Base-by-base conservation (phyloP, 2,797 vertebrate genomes). In the Microcaecilia unicolor region DNA sequence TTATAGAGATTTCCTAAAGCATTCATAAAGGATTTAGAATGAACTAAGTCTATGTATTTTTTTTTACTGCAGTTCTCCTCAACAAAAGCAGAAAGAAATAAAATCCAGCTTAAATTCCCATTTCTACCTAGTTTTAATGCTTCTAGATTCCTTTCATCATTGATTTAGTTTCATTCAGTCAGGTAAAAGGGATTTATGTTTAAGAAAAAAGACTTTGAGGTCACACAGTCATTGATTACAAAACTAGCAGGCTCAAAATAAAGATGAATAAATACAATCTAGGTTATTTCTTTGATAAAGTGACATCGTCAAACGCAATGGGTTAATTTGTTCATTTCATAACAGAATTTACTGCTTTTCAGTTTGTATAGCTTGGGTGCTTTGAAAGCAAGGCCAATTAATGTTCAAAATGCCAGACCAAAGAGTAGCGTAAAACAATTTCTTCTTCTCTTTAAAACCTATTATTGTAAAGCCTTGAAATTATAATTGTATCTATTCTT, bases 221-320 rank as follows among this genome's bases (percentile, higher is more conserved):
- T 37, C 41, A 48, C 40, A 17, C 13, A 34, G 10, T 41, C 24
- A 51, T 48, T 37, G 46, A 53, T 22, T 18, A 16, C n/a, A 53
- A 33, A 51, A 55, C 40, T 48, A 34, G 37, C 42, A 37, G 14
- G 25, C 15, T 44, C 5, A 26, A 31, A 30, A 31, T 47, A 32
- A 55, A 28, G 47, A 62, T 63, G 40, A 70, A 58, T 59, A 50
- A 22, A 26, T 48, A 58, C 44, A 35, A 18, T 38, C 17, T 10
- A 41, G 59, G 15, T 15, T 48, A 31, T 31, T 50, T 41, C 19
- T 52, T 57, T 51, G 35, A 64, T 40, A 25, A 39, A 66, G 37
- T n/a, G 31, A 48, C 32, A 28, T 46, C 51, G 64, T 46, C 48
- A 48, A 34, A 61, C 49, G 43, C 3, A 9, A 26, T 25, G 18